Evolutionary conservation across 1,140 invertebrate species (phyloP).

Genomic region (Melipona quadrifasciata): DNA sequence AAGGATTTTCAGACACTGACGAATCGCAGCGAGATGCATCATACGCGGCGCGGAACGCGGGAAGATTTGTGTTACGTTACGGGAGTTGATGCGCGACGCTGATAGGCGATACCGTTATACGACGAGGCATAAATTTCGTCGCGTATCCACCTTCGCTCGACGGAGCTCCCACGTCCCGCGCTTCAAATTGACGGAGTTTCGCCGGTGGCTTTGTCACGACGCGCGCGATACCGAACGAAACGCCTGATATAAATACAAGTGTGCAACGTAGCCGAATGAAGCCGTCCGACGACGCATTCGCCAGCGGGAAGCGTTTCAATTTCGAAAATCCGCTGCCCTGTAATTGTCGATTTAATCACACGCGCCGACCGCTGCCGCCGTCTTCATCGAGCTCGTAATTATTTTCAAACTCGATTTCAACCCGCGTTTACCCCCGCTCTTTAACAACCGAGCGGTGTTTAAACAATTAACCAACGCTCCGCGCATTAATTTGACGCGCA

Average conservation of each 20-base stretch:
- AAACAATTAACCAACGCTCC: neutral
- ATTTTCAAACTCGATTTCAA: neutral
- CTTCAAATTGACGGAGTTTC: neutral
- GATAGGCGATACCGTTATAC: slow-evolving; percentile 20
- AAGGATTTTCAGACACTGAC: slow-evolving; percentile 11
- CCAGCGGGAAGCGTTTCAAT: neutral
- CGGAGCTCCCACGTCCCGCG: neutral
- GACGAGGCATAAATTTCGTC: slow-evolving; percentile 40
- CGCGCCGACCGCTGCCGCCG: neutral
- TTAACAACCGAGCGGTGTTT: neutral
- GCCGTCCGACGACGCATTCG: neutral
- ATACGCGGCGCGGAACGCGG: neutral
- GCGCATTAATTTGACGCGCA: neutral
- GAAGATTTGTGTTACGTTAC: slow-evolving; percentile 38
- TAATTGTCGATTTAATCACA: neutral
- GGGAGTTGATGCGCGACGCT: slow-evolving; percentile 4
- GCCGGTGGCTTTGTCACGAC: neutral
- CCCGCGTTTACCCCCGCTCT: neutral
- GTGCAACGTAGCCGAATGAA: neutral
- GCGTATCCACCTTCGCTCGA: neutral
- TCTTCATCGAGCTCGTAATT: no score
- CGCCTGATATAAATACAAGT: no score
- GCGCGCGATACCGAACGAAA: neutral
- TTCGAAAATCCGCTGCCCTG: neutral
- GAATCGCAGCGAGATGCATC: slow-evolving; percentile 36